Evolutionary conservation across 2,797 vertebrate species (phyloP).

Genomic region (Squalus acanthias): DNA sequence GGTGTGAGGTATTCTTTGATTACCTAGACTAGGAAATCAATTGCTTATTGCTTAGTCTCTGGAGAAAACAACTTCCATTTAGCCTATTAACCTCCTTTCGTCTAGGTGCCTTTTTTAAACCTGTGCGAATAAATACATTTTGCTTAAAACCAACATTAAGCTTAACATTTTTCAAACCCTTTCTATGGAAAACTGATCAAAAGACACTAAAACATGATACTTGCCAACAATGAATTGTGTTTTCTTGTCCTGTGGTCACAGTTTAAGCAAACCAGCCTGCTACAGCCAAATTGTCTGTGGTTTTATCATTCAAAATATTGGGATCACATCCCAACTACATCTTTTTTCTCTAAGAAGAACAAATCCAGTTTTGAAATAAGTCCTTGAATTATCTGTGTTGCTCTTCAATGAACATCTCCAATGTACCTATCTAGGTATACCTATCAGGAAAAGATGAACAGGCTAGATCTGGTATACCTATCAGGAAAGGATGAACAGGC

Average conservation of each 20-base stretch:
- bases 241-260: not conserved
- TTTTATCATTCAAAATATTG: not conserved
- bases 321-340: not conserved
- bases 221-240: not conserved
- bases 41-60: not conserved
- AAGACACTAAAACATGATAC: not conserved
- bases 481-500: too few relatives aligned
- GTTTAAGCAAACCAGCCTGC: not conserved
- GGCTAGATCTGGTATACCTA: too few relatives aligned
- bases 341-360: not conserved
- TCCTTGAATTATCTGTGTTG: not conserved
- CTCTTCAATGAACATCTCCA: not conserved
- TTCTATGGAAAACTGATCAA: not conserved
- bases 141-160: not conserved
- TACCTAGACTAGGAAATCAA: not conserved
- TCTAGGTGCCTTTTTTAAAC: not conserved
- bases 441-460: too few relatives aligned
- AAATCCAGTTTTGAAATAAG: not conserved
- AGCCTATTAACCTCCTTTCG: not conserved
- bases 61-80: not conserved
- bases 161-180: not conserved
- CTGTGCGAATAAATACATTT: not conserved
- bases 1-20: not conserved
- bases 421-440: not conserved
- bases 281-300: not conserved